Evolutionary conservation across 2,888 invertebrate genomes (phyloP).

Genomic region (Dastarcus helophoroides): DNA sequence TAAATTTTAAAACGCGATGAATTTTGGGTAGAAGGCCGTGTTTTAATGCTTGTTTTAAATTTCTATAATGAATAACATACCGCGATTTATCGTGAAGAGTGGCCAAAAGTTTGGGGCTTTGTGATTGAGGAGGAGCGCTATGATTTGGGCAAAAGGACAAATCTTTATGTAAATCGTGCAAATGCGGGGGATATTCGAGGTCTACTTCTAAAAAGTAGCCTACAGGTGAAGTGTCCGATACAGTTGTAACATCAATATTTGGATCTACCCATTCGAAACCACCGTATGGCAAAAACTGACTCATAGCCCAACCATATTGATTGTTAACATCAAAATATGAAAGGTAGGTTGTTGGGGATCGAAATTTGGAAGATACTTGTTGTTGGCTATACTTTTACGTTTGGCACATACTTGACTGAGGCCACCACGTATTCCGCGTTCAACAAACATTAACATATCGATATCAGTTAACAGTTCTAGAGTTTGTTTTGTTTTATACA

Average conservation of each 20-base stretch:
- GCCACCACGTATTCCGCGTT: conserved; percentile 24
- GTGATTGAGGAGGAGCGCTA: background rate
- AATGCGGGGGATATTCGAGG: conserved; percentile 15
- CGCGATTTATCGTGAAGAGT: background rate
- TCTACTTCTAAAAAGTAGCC: conserved; percentile 27
- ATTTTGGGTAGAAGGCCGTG: conserved; percentile 21
- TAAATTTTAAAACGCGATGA: conserved; percentile 25
- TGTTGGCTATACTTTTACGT: conserved; percentile 26
- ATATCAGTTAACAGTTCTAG: conserved; percentile 22
- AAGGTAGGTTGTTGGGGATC: conserved; percentile 10
- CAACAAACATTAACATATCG: conserved; percentile 23
- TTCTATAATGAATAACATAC: conserved; percentile 20
- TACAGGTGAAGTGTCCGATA: conserved; percentile 1
- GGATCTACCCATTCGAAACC: conserved; percentile 1
- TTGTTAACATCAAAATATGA: conserved; percentile 5
- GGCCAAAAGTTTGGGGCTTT: conserved; percentile 2
- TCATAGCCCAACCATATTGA: conserved; percentile 7
- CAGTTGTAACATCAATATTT: conserved; percentile 1
- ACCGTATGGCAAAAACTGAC: conserved; percentile 5
- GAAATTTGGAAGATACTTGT: conserved; percentile 23
- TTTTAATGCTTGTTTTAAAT: conserved; percentile 10
- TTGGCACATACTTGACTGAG: conserved; percentile 18
- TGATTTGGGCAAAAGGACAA: conserved; percentile 21
- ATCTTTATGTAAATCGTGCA: conserved; percentile 26
- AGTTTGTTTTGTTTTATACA: conserved; percentile 17